A percentile compares a stretch with the other conserved stretches of the same genome.
Conservation (phyloP, 2,113 vertebrate species). For the Nymphicus hollandicus region DNA sequence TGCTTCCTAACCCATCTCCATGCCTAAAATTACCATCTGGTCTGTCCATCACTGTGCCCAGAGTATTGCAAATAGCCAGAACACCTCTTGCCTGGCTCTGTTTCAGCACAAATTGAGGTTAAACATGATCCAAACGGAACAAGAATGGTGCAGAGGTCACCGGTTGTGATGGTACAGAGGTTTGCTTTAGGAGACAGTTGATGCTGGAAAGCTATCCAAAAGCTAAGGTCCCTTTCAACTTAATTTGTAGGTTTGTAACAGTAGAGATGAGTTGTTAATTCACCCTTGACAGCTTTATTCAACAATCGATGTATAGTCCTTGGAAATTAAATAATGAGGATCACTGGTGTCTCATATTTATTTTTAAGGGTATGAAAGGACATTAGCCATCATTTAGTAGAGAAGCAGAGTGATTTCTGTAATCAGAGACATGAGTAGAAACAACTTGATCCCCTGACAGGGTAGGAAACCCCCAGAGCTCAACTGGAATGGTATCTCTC, state of each 20-base stretch:
- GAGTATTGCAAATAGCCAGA: not conserved
- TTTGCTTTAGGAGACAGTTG: not conserved
- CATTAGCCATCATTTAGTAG: not conserved
- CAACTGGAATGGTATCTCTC: not conserved
- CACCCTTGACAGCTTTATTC: not conserved
- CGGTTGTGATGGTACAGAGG: not conserved
- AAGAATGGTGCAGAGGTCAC: not conserved
- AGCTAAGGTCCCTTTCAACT: not conserved
- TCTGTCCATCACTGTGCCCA: not conserved
- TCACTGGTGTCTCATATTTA: not conserved
- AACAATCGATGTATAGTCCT: not conserved
- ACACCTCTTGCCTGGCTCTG: not conserved
- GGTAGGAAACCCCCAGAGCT: not conserved
- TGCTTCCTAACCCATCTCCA: not conserved
- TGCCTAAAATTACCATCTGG: not conserved
- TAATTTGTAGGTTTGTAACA: conserved; percentile 14
- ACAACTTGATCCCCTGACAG: not conserved
- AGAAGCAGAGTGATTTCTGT: not conserved
- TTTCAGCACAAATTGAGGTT: not conserved
- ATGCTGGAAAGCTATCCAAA: not conserved
- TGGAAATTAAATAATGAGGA: conserved; percentile 33
- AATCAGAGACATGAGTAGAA: not conserved
- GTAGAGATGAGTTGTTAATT: not conserved
- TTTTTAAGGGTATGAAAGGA: conserved; percentile 14
- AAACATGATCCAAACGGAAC: not conserved